Evolutionary conservation across 2,797 vertebrate genomes (phyloP).

Genomic region (Acanthiza pusilla): DNA sequence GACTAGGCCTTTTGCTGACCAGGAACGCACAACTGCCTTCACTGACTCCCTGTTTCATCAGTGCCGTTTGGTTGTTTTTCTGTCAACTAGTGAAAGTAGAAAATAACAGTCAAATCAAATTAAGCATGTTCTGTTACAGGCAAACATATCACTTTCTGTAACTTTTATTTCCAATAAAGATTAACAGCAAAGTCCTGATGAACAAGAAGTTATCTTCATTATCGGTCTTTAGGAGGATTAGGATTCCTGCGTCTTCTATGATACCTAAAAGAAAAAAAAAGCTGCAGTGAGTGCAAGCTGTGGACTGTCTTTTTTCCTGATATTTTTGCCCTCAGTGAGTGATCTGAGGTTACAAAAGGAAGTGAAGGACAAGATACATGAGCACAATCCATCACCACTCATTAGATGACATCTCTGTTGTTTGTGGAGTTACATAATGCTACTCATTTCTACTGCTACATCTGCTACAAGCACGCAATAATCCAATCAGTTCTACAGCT

Average conservation of each 20-base stretch:
- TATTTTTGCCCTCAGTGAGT: neutral
- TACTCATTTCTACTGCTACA: neutral
- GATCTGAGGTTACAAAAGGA: neutral
- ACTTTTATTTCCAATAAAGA: conserved; percentile 32
- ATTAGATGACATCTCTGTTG: neutral
- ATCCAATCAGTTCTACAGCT: neutral
- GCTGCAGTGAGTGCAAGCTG: neutral
- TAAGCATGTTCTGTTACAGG: neutral
- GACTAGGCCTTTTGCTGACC: neutral
- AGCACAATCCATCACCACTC: neutral
- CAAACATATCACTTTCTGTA: neutral
- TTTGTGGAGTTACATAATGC: neutral
- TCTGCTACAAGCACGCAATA: neutral
- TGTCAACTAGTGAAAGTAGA: neutral
- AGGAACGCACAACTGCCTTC: fast-evolving
- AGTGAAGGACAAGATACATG: neutral
- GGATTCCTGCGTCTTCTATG: conserved; percentile 85
- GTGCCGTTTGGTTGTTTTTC: neutral
- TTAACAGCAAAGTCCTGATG: neutral
- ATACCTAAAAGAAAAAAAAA: conserved; percentile 75
- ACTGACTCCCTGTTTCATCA: neutral
- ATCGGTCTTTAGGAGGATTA: conserved; percentile 87
- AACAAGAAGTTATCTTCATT: conserved; percentile 23
- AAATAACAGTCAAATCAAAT: neutral
- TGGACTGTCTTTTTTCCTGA: neutral